phyloP scores from a whole-genome alignment of 2,113 vertebrate species.

The Athene cunicularia region DNA sequence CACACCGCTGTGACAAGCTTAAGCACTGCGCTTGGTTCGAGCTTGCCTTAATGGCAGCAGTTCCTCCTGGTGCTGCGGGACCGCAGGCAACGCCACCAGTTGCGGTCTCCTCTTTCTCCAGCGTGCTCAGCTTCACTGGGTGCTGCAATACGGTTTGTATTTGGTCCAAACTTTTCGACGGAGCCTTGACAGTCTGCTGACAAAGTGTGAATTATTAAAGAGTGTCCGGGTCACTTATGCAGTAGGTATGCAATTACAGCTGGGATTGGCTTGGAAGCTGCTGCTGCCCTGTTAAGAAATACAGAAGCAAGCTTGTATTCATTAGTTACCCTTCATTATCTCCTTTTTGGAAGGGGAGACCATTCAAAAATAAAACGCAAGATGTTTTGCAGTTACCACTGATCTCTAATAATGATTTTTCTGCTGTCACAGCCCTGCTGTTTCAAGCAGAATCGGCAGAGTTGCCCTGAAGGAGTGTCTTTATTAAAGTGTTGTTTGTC shows the following conservation, averaged over 20 bases:
- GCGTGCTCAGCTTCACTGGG: neutral
- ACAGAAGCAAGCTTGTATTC: neutral
- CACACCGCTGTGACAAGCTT: neutral
- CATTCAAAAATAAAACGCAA: neutral
- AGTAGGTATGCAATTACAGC: neutral
- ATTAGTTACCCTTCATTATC: neutral
- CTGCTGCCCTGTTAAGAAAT: neutral
- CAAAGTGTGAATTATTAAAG: neutral
- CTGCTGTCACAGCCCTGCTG: neutral
- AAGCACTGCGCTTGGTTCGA: rapidly evolving
- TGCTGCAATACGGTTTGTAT: neutral
- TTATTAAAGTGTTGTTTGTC: neutral
- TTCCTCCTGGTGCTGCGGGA: neutral
- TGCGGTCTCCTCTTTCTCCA: neutral
- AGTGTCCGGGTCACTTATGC: neutral
- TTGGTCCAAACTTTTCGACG: neutral
- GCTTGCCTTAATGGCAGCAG: neutral
- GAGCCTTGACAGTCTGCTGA: neutral
- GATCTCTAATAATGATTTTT: neutral
- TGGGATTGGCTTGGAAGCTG: neutral
- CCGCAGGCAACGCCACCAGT: neutral
- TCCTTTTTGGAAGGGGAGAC: neutral
- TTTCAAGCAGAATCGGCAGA: neutral
- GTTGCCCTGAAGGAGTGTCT: neutral
- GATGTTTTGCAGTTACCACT: neutral